Evolutionary conservation across 2,797 vertebrate genomes (phyloP).

Genomic region (Tympanoctomys barrerae): DNA sequence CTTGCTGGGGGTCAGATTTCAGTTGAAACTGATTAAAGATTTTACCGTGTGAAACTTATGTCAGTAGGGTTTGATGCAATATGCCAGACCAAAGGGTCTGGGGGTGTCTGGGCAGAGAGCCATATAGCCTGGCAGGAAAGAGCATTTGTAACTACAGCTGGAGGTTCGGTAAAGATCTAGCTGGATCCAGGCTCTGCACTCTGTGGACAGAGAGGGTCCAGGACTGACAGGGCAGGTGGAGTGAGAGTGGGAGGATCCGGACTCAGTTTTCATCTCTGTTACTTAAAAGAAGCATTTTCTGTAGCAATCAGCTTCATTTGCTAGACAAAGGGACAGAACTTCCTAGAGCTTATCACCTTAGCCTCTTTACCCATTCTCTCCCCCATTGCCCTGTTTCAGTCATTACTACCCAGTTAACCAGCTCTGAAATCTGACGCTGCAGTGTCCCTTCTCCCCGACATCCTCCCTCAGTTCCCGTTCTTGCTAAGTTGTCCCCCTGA

Average conservation of each 20-base stretch:
- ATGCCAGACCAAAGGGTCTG: background rate
- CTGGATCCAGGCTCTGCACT: background rate
- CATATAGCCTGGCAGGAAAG: background rate
- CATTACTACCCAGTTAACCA: background rate
- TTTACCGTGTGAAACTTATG: conserved; percentile 63
- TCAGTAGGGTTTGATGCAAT: background rate
- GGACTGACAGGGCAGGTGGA: background rate
- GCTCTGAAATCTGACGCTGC: conserved; percentile 9
- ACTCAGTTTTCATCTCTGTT: background rate
- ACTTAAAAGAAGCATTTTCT: conserved; percentile 30
- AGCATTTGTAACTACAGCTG: conserved; percentile 13
- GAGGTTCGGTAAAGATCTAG: background rate
- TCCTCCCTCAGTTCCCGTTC: background rate
- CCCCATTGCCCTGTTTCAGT: background rate
- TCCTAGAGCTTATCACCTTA: background rate
- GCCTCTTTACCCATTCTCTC: background rate
- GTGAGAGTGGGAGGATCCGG: background rate
- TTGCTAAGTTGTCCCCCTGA: background rate
- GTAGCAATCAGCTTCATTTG: conserved; percentile 42
- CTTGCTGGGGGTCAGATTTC: conserved; percentile 71
- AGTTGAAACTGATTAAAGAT: conserved; percentile 68
- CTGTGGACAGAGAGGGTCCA: background rate
- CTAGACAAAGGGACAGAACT: background rate
- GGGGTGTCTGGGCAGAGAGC: background rate
- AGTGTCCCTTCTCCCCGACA: background rate